These are phyloP conservation scores for Macquaria ambigua DNA, from an alignment of 2,113 vertebrate species.

Conservation along the genomic window DNA sequence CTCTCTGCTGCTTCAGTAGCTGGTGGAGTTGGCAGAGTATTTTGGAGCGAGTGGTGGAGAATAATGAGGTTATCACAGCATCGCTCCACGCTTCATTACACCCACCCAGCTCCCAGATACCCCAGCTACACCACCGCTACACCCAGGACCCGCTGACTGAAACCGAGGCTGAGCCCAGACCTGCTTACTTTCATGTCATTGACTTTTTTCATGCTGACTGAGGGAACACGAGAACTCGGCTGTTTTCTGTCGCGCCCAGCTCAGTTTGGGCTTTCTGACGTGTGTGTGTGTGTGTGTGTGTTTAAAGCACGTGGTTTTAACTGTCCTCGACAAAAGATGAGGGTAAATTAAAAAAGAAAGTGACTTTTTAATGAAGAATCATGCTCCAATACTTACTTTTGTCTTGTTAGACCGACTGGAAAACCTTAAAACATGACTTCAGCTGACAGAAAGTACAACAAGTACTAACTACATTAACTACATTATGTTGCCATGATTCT, in stretches of 20 bases:
- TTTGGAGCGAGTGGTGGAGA: conserved; percentile 26
- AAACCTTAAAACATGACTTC: not conserved
- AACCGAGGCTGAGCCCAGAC: not conserved
- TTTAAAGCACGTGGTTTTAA: too few species aligned
- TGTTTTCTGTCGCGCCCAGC: not conserved
- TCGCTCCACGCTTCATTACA: conserved; percentile 56
- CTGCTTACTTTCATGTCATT: not conserved
- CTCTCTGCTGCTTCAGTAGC: conserved; percentile 41
- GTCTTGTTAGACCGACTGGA: not conserved
- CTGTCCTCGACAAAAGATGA: too few species aligned
- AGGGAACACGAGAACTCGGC: not conserved
- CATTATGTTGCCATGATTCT: not conserved
- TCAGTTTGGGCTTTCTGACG: not conserved
- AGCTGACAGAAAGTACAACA: not conserved
- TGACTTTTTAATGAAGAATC: not conserved
- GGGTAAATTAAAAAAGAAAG: not conserved
- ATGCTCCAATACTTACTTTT: not conserved
- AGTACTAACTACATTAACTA: too few species aligned
- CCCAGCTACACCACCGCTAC: not conserved
- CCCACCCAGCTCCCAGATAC: conserved; percentile 25
- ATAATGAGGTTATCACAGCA: conserved; percentile 63
- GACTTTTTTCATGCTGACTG: not conserved
- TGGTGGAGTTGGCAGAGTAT: conserved; percentile 22
- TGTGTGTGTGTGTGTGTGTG: not conserved
- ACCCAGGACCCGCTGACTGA: not conserved